phyloP scores from a whole-genome alignment of 2,797 vertebrate species.

The Triplophysa bombifrons region DNA sequence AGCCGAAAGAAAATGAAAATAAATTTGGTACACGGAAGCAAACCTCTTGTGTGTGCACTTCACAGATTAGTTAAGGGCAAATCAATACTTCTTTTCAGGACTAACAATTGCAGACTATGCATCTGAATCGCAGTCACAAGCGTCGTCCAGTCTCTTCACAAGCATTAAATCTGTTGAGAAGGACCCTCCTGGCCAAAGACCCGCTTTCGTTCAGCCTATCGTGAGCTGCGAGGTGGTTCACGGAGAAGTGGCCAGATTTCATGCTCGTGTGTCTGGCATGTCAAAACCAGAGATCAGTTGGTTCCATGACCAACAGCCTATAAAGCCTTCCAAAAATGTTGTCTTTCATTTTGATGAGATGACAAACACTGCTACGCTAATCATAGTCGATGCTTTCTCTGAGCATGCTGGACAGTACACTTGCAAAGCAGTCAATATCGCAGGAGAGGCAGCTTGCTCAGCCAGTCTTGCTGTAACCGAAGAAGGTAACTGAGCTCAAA shows the following conservation, averaged over 20 bases:
- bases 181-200: constrained; percentile 83
- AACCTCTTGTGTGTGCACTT: constrained; percentile 22
- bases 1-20: not conserved
- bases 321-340: constrained; percentile 85
- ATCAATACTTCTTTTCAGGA: constrained; percentile 90
- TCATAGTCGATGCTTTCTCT: constrained; percentile 91
- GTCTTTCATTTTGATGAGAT: constrained; percentile 93
- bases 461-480: constrained; percentile 85
- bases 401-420: constrained; percentile 90
- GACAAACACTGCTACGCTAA: constrained; percentile 86
- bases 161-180: constrained; percentile 77
- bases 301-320: constrained; percentile 86
- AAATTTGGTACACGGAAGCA: not conserved
- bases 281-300: constrained; percentile 88
- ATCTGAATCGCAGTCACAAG: constrained; percentile 76
- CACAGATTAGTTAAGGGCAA: constrained; percentile 54
- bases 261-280: constrained; percentile 82
- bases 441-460: constrained; percentile 86
- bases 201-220: constrained; percentile 89
- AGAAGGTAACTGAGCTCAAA: constrained; percentile 84
- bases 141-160: constrained; percentile 79
- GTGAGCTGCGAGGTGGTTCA: constrained; percentile 83
- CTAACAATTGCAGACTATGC: constrained; percentile 78
- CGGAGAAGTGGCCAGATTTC: constrained; percentile 90
- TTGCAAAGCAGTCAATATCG: constrained; percentile 87